A percentile compares a stretch with the other conserved stretches of the same genome.
Evolutionary conservation across 2,888 invertebrate genomes (phyloP).

Genomic region (Mallateleia sp.): DNA sequence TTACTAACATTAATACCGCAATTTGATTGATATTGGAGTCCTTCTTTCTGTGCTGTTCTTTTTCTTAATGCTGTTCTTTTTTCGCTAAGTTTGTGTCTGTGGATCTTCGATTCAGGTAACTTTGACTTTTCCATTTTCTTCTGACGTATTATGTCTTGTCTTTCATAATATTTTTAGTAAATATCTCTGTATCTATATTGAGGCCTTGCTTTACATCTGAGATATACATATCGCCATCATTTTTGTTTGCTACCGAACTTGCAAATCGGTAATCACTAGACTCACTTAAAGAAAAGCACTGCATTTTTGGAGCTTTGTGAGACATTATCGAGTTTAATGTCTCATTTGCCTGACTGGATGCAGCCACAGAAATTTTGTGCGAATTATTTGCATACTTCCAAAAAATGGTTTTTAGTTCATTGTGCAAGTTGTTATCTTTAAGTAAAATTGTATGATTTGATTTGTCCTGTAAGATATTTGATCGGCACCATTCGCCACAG

Average conservation of each 20-base stretch:
- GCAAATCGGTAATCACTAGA: constrained; percentile 6
- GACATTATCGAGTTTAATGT: constrained; percentile 44
- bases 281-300: neutral
- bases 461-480: no score
- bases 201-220: neutral
- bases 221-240: constrained; percentile 5
- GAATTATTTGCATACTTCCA: constrained; percentile 35
- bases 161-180: no score
- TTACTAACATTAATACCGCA: neutral
- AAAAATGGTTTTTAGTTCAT: constrained; percentile 20
- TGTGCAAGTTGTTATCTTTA: neutral
- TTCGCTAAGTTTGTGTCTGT: neutral
- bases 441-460: neutral
- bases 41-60: constrained; percentile 4
- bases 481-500: constrained; percentile 54
- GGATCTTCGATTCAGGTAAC: constrained; percentile 5
- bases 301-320: constrained; percentile 29
- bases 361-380: constrained; percentile 24
- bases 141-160: no score
- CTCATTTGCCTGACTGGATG: constrained; percentile 44
- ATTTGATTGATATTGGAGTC: constrained; percentile 29
- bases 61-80: constrained; percentile 20
- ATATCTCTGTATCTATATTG: no score
- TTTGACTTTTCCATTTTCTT: no score
- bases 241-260: neutral